phyloP scores from a whole-genome alignment of 2,888 invertebrate genomes.

The Cataglyphis cursor region DNA sequence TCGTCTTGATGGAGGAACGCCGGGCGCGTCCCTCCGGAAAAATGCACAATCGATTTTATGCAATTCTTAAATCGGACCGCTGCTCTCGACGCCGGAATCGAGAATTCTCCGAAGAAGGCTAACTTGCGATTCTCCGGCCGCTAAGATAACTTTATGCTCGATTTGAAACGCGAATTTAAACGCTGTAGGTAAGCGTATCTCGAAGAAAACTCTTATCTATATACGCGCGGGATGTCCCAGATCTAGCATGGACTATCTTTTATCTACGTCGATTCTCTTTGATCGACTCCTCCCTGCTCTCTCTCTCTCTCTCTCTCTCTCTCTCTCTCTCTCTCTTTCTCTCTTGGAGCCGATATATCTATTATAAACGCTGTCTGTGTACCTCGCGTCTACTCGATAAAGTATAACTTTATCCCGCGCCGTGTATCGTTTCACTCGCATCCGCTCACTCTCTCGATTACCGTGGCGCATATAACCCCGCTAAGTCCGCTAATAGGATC shows the following conservation, averaged over 20 bases:
- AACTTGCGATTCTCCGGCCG: background rate
- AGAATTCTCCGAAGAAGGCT: conserved; percentile 1
- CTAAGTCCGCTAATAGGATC: conserved; percentile 48
- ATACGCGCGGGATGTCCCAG: background rate
- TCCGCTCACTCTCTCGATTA: conserved; percentile 28
- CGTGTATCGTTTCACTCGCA: conserved; percentile 24
- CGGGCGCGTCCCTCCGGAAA: conserved; percentile 11
- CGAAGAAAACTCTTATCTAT: background rate
- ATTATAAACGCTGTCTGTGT: conserved; percentile 1
- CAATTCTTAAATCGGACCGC: background rate
- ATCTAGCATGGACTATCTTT: conserved; percentile 6
- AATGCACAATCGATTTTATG: conserved; percentile 9
- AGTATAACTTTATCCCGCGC: conserved; percentile 33
- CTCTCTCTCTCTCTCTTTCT: too few relatives aligned
- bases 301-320: too few relatives aligned
- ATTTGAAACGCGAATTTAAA: conserved; percentile 20
- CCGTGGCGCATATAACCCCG: conserved; percentile 8
- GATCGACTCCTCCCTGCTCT: background rate
- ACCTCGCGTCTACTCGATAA: conserved; percentile 22
- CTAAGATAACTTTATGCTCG: conserved; percentile 2
- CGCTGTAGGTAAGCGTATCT: background rate
- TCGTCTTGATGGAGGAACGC: conserved; percentile 13
- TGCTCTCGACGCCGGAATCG: background rate
- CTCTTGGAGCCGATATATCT: conserved; percentile 24
- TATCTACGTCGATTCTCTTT: conserved; percentile 7